These are phyloP conservation scores for Chymomyza fuscimana DNA, from an alignment of 2,888 invertebrate genomes.

Conservation along the genomic window DNA sequence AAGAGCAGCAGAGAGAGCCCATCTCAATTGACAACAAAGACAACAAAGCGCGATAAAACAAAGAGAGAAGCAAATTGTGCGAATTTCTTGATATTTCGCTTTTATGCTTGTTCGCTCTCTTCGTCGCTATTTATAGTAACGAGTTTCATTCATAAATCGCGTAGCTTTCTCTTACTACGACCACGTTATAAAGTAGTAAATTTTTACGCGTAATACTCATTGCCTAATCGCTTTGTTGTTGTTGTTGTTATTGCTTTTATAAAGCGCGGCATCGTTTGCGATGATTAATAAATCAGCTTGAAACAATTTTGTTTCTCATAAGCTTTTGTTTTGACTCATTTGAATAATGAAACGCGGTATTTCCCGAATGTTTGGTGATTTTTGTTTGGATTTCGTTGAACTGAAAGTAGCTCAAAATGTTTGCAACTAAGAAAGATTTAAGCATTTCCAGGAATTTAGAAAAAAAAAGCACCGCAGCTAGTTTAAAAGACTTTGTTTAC, in stretches of 20 bases:
- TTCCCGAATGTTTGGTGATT: constrained; percentile 11
- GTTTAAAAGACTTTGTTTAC: background rate
- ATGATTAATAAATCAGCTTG: background rate
- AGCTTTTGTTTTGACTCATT: background rate
- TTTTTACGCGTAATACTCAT: background rate
- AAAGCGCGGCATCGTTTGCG: too few species aligned
- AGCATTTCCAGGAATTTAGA: background rate
- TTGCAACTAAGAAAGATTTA: background rate
- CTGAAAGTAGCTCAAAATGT: background rate
- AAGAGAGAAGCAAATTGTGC: background rate
- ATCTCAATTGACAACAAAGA: background rate
- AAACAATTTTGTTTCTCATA: background rate
- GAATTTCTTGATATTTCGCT: background rate
- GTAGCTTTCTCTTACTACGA: background rate
- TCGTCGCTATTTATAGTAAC: background rate
- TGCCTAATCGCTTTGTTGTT: background rate
- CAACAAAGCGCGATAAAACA: background rate
- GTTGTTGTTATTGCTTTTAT: background rate
- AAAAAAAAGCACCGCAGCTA: background rate
- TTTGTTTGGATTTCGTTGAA: constrained; percentile 7
- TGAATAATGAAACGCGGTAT: background rate
- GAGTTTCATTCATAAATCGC: background rate
- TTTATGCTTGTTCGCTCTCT: background rate
- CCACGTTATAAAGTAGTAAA: background rate
- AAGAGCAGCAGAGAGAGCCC: background rate